Evolutionary conservation across 2,888 invertebrate species (phyloP), one percentile per base, ranked within the genome.

Genomic region (Hipparchia sbordonii): DNA sequence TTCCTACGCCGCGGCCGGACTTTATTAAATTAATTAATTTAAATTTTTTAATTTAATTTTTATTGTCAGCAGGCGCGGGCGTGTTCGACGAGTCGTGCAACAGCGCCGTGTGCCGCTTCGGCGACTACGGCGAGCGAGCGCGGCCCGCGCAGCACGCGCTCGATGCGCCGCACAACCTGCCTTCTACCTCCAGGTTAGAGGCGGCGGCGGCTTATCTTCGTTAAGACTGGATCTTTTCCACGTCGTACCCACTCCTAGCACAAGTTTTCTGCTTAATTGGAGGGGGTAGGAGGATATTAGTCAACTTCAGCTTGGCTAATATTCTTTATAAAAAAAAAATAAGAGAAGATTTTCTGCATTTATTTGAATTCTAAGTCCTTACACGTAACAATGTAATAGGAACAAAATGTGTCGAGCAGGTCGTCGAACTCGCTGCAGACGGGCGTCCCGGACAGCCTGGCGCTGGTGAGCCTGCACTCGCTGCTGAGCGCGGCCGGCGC

Each of bases 391-490:
- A 23, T 23, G 23, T 23, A 23, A 23, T 23, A 23, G 23, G 23
- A 23, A 23, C 1, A 46, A 62, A 39, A 13, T n/a, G 5, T 52
- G 2, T 51, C 33, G n/a, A 23, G 1, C 0, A 91, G 92, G 56
- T 91, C 91, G 0, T 87, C 89, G 23, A 88, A 87, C 77, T 88
- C 92, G 0, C 82, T 92, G 6, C 88, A 88, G 77, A 83, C 85
- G 70, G 79, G 83, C 4, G 72, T 71, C 85, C 0, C 90, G 1
- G 92, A 92, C 81, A 90, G 84, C 81, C 82, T 90, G 86, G 88
- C 91, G 73, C 85, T 93, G 4, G 91, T 92, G 76, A 90, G 90
- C 78, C 84, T 93, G 60, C 92, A 93, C 85, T 89, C 93, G 69
- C 81, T 93, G 78, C 86, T 94, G 80, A 89, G 89, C 79, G 87